A percentile compares a stretch with the other conserved stretches of the same genome.
phyloP scores from a whole-genome alignment of 2,888 invertebrate genomes.

The Tipula vernalis region DNA sequence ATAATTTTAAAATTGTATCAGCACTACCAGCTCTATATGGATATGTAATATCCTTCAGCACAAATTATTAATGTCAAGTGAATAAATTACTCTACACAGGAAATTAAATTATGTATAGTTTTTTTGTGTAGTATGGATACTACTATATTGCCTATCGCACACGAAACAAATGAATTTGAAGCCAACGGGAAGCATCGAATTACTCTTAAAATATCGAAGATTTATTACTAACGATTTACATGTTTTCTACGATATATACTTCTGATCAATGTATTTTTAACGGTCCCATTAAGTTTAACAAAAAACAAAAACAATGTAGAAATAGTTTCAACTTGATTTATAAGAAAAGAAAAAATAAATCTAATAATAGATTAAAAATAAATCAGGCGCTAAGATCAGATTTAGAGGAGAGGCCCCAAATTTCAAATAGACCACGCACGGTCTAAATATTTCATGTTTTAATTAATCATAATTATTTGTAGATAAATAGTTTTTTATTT shows the following conservation, averaged over 20 bases:
- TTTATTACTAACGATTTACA: neutral
- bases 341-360: neutral
- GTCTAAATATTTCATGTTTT: neutral
- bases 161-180: neutral
- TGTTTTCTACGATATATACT: neutral
- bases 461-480: too few species aligned
- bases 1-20: neutral
- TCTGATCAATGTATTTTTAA: neutral
- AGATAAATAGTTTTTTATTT: too few species aligned
- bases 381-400: neutral
- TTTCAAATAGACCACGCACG: neutral
- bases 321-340: neutral
- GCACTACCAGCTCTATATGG: neutral
- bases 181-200: neutral
- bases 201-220: neutral
- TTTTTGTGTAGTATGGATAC: neutral
- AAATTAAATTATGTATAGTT: neutral
- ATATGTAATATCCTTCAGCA: neutral
- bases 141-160: neutral
- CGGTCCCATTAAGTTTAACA: neutral
- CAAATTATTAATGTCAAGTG: neutral
- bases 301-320: neutral
- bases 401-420: neutral
- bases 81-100: neutral
- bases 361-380: neutral